Percentiles rank a stretch among this genome's conserved stretches.
Conservation (phyloP, 2,797 vertebrate genomes). For the Neosilurus mollespiculum region DNA sequence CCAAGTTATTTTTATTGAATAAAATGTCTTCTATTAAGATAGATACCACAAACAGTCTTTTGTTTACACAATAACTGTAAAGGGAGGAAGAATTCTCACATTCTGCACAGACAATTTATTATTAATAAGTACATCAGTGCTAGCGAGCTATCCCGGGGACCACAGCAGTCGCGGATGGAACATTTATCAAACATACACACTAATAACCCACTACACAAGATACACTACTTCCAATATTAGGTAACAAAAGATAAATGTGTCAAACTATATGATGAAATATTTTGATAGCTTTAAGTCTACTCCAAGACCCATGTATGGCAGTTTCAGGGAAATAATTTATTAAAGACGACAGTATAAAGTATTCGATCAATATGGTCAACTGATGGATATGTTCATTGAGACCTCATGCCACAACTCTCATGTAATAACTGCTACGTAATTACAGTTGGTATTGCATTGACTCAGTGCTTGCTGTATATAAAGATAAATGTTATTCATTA, state of each 20-base stretch:
- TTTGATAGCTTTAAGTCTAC: conserved; percentile 67
- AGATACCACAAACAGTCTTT: conserved; percentile 79
- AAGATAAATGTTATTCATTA: conserved; percentile 44
- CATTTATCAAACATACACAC: conserved; percentile 82
- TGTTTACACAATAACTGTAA: conserved; percentile 80
- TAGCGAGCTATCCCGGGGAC: conserved; percentile 79
- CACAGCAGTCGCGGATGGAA: conserved; percentile 72
- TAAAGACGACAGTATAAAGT: conserved; percentile 38
- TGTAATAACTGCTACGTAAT: conserved; percentile 36
- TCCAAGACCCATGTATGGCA: conserved; percentile 25
- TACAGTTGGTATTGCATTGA: conserved; percentile 27
- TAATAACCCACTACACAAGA: conserved; percentile 79
- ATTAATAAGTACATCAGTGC: conserved; percentile 85
- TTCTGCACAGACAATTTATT: conserved; percentile 80
- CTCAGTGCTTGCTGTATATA: conserved; percentile 34
- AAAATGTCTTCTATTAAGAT: conserved; percentile 84
- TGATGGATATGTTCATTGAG: conserved; percentile 34
- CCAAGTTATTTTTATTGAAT: conserved; percentile 82
- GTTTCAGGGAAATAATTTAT: conserved; percentile 32
- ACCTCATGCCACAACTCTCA: conserved; percentile 19
- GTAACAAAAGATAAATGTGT: conserved; percentile 79
- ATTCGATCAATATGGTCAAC: conserved; percentile 41
- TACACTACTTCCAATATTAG: conserved; percentile 78
- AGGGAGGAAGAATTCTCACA: conserved; percentile 80
- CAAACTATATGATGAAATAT: conserved; percentile 67